A percentile compares a stretch with the other conserved stretches of the same genome.
phyloP scores from a whole-genome alignment of 2,888 invertebrate genomes.

The Dryococelus australis region DNA sequence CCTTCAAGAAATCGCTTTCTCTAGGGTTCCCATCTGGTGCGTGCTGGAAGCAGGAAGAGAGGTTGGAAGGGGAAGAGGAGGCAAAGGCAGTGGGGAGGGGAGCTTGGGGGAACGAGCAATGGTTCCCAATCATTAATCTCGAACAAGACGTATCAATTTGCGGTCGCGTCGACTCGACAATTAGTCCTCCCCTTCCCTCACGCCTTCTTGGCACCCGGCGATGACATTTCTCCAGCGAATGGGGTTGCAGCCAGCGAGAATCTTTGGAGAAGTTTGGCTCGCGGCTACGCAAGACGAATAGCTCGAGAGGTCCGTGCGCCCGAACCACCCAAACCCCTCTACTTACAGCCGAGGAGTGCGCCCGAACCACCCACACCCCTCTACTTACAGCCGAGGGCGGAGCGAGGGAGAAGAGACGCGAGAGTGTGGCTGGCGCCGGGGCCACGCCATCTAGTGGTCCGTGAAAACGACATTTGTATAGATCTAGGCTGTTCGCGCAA shows the following conservation, averaged over 20 bases:
- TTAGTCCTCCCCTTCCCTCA: neutral
- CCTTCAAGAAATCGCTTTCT: neutral
- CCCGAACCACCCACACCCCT: no score
- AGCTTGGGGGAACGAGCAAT: neutral
- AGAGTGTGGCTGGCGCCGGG: neutral
- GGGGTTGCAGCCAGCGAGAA: neutral
- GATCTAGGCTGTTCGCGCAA: neutral
- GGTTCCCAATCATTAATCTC: neutral
- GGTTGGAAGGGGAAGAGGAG: neutral
- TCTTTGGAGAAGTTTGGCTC: conserved; percentile 6
- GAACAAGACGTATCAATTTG: conserved; percentile 10
- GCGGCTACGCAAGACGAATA: conserved; percentile 3
- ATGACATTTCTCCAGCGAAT: neutral
- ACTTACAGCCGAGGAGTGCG: neutral
- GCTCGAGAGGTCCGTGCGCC: no score
- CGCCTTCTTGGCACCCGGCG: neutral
- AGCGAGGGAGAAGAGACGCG: neutral
- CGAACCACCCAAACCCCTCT: no score
- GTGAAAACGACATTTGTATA: conserved; percentile 16
- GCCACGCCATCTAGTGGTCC: conserved; percentile 2
- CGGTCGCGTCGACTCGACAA: neutral
- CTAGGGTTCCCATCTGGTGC: neutral
- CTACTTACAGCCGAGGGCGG: neutral
- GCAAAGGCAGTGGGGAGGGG: neutral
- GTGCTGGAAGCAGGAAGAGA: neutral